Base-by-base conservation (phyloP, 2,797 vertebrate species). In the Gymnoscopelus braueri region DNA sequence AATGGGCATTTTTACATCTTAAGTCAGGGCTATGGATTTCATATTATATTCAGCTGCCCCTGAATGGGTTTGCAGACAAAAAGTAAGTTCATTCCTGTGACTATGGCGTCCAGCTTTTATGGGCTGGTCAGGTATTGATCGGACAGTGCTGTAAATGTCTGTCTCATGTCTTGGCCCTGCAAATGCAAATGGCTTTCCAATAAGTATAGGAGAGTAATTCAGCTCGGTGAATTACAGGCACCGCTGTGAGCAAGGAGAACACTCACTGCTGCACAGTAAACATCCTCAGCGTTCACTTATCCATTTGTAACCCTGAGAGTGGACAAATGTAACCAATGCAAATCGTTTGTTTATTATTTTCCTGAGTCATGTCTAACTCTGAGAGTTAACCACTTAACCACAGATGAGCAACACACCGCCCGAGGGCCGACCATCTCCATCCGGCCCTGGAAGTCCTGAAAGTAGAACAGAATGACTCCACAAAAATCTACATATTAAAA, bases 121-220 rank as follows among this genome's bases (percentile, higher is more conserved):
- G 74, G 78, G 68, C 71, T 26, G 4, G 39, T 44, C 39, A 44
- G 39, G 62, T 78, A 87, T 87, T 26, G 78, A 87, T 73, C 8
- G 8, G 74, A 39, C 60, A 44, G 50, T 53, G 74, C 80, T 82
- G 82, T 84, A 79, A 85, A 75, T 74, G 14, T 53, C 63, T 23
- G 62, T 81, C 80, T 78, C 8, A 44, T 14, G 26, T 75, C 71
- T 66, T 63, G 6, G 47, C 72, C 23, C 78, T 74, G 69, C 82
- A 80, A 81, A 88, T 83, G 70, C 74, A 82, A 83, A 86, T 82
- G 74, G 71, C 59, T 87, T 87, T 82, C 74, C 81, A 84, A 85
- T 84, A 83, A 87, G 79, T 77, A 59, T 60, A 44, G 39, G 71
- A 60, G 74, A 75, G 77, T 84, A 77, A 71, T 88, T 88, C 62